Conservation (phyloP, 1,140 invertebrate genomes). For the Drosophila bocki region DNA sequence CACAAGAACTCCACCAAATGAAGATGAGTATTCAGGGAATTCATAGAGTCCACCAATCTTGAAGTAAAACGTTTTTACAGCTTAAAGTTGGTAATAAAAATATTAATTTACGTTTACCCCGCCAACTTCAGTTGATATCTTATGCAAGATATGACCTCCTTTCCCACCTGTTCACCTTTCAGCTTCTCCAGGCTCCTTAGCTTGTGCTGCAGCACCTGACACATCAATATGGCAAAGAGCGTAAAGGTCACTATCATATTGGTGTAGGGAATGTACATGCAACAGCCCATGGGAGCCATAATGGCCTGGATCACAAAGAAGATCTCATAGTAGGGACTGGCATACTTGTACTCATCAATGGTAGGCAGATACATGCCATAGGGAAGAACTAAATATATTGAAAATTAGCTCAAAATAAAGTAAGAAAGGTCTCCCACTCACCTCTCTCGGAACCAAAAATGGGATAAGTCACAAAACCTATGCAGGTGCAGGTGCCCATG, state of each 20-base stretch:
- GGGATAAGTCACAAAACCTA: constrained; percentile 75
- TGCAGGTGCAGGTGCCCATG: constrained; percentile 70
- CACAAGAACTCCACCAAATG: constrained; percentile 75
- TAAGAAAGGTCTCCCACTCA: constrained; percentile 7
- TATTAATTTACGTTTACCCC: constrained; percentile 30
- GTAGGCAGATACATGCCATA: constrained; percentile 75
- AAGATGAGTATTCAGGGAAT: constrained; percentile 63
- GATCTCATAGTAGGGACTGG: constrained; percentile 69
- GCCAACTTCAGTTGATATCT: constrained; percentile 67
- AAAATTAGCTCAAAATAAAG: not conserved
- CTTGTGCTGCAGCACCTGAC: constrained; percentile 67
- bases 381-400: constrained; percentile 58
- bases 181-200: constrained; percentile 47
- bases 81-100: not conserved
- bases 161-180: constrained; percentile 20
- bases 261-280: constrained; percentile 80
- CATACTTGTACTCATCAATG: constrained; percentile 75
- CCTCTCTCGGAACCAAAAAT: constrained; percentile 71
- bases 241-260: constrained; percentile 79
- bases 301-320: constrained; percentile 74
- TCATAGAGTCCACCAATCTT: constrained; percentile 69
- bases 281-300: constrained; percentile 79
- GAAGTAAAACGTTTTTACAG: not conserved
- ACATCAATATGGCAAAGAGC: constrained; percentile 75
- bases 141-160: constrained; percentile 69